Evolutionary conservation across 2,888 invertebrate genomes (phyloP).

Genomic region (Strigamia transsilvanica): DNA sequence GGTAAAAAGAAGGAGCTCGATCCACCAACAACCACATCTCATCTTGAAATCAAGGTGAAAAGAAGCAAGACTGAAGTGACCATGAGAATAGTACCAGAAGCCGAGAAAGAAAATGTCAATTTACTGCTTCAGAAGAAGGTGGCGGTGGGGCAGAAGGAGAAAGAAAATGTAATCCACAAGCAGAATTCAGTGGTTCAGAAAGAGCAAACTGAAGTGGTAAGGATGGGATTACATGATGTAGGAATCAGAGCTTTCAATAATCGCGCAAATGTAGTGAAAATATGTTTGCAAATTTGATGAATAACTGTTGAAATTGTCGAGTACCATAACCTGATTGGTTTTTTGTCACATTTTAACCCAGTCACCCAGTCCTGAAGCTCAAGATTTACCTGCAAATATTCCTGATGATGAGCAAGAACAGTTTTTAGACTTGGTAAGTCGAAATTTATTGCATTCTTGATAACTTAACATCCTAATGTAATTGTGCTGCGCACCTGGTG

Average conservation of each 20-base stretch:
- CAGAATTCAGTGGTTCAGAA: background rate
- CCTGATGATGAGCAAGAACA: background rate
- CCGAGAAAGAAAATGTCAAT: constrained; percentile 50
- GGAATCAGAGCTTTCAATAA: background rate
- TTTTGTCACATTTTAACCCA: constrained; percentile 22
- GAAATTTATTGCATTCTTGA: background rate
- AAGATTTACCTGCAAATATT: background rate
- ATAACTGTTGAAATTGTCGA: background rate
- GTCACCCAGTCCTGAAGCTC: constrained; percentile 18
- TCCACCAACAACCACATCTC: background rate
- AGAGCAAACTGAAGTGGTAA: constrained; percentile 4
- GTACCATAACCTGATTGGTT: constrained; percentile 19
- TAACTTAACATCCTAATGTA: background rate
- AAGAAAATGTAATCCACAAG: background rate
- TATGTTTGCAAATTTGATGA: background rate
- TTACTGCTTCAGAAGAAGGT: background rate
- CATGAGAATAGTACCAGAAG: background rate
- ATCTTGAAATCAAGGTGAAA: constrained; percentile 48
- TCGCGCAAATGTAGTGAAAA: background rate
- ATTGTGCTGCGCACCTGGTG: background rate
- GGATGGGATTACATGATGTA: background rate
- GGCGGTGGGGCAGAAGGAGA: background rate
- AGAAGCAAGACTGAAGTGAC: constrained; percentile 49
- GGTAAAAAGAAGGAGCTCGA: constrained; percentile 49
- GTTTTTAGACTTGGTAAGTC: constrained; percentile 18